Percentiles rank a stretch among this genome's conserved stretches.
These are phyloP conservation scores for Hirtodrosophila histrioides DNA, from an alignment of 2,888 invertebrate species.

Conservation along the genomic window DNA sequence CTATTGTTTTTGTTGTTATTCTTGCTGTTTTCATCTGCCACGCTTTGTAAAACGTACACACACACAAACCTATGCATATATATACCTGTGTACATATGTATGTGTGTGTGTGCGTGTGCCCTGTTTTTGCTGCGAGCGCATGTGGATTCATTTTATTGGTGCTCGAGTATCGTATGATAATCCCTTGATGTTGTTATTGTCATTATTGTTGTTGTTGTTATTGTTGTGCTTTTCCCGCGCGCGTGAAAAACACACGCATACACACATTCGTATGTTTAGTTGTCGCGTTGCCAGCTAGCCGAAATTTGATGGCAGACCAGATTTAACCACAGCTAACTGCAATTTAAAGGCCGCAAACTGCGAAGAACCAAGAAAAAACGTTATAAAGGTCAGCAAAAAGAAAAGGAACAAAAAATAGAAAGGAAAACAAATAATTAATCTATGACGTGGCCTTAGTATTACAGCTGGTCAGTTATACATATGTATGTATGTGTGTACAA, in stretches of 20 bases:
- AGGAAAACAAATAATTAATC: no score
- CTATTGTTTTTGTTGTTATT: slow-evolving; percentile 8
- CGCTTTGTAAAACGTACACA: slow-evolving; percentile 31
- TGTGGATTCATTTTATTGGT: slow-evolving; percentile 82
- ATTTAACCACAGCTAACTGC: slow-evolving; percentile 14
- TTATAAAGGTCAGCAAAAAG: no score
- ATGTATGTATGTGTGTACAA: no score
- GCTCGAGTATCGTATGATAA: slow-evolving; percentile 77
- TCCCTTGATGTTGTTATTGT: slow-evolving; percentile 29
- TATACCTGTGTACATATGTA: background rate
- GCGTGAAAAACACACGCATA: slow-evolving; percentile 9
- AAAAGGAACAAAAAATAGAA: no score
- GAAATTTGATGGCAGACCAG: slow-evolving; percentile 19
- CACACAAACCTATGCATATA: slow-evolving; percentile 4
- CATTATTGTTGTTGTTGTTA: slow-evolving; percentile 45
- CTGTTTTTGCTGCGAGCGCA: slow-evolving; percentile 42
- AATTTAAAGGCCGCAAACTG: background rate
- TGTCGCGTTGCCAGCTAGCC: slow-evolving; percentile 47
- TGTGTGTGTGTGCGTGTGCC: slow-evolving; percentile 19
- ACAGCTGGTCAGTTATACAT: no score
- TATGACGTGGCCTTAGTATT: no score
- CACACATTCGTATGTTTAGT: slow-evolving; percentile 35
- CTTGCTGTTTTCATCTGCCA: slow-evolving; percentile 23
- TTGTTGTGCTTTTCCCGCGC: slow-evolving; percentile 72
- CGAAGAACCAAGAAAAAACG: background rate